Percentiles rank a stretch among this genome's conserved stretches.
phyloP scores from a whole-genome alignment of 2,888 invertebrate genomes.

The Rotaria macrura region DNA sequence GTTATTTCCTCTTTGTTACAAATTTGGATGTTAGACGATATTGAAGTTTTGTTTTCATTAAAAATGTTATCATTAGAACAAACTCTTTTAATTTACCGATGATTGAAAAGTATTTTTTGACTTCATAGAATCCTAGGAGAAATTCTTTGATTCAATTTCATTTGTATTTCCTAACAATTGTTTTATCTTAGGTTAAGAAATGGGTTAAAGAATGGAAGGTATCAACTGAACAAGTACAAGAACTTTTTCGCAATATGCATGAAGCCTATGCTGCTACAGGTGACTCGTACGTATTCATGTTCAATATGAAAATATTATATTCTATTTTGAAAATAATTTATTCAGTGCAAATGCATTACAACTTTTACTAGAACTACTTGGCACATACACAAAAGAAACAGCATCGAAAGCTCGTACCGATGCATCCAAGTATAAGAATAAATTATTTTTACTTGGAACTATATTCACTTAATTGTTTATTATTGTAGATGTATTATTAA shows the following conservation, averaged over 20 bases:
- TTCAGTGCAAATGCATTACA: constrained; percentile 18
- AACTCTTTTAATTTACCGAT: no score
- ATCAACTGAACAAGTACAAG: constrained; percentile 30
- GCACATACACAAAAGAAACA: constrained; percentile 32
- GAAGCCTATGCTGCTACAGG: constrained; percentile 21
- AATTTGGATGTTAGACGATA: no score
- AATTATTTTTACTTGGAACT: no score
- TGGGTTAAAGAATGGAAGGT: constrained; percentile 12
- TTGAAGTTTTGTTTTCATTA: no score
- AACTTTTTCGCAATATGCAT: constrained; percentile 21
- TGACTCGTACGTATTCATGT: neutral
- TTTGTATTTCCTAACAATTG: no score
- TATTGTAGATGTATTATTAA: constrained; percentile 29
- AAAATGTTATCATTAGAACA: no score
- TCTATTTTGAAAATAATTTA: neutral
- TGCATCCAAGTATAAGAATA: constrained; percentile 24
- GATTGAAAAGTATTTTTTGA: no score
- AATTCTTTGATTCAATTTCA: no score
- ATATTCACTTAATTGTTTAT: neutral
- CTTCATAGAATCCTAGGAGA: no score
- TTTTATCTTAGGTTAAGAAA: neutral
- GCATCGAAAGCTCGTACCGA: constrained; percentile 31
- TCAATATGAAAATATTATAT: neutral
- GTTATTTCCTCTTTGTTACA: no score
- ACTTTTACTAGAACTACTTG: constrained; percentile 21